Conservation (phyloP, 1,140 invertebrate genomes). For the Temnothorax longispinosus region DNA sequence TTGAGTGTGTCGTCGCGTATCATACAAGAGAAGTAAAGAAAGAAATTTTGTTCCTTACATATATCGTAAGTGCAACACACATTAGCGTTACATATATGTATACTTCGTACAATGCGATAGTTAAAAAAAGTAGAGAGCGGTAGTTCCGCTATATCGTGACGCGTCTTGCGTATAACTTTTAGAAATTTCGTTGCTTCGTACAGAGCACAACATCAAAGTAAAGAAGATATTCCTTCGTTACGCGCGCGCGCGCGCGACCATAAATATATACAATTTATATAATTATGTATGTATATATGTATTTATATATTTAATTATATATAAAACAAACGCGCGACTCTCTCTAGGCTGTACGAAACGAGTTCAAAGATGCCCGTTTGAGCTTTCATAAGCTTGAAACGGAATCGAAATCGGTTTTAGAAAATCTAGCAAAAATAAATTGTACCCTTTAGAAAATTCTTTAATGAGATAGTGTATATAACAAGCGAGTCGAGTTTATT, state of each 20-base stretch:
- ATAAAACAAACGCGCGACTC: slow-evolving; percentile 21
- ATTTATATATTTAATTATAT: slow-evolving; percentile 46
- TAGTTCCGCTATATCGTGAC: slow-evolving; percentile 8
- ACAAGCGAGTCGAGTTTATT: slow-evolving; percentile 39
- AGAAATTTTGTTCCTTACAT: neutral
- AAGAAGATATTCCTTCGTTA: slow-evolving; percentile 25
- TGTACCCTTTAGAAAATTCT: slow-evolving; percentile 2
- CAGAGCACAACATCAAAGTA: slow-evolving; percentile 51
- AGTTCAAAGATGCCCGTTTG: slow-evolving; percentile 4
- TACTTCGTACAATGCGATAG: slow-evolving; percentile 29
- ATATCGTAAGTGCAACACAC: slow-evolving; percentile 5
- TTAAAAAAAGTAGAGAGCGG: slow-evolving; percentile 39
- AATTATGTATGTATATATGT: slow-evolving; percentile 14
- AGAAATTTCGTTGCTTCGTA: slow-evolving; percentile 68
- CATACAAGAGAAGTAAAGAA: slow-evolving; percentile 22
- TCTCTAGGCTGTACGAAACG: slow-evolving; percentile 49
- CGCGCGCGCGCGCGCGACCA: neutral
- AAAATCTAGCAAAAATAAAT: slow-evolving; percentile 37
- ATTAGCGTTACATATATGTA: slow-evolving; percentile 19
- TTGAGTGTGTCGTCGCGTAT: slow-evolving; percentile 15
- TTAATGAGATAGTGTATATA: slow-evolving; percentile 23
- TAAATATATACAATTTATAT: slow-evolving; percentile 50
- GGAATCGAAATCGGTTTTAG: slow-evolving; percentile 32
- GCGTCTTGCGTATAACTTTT: slow-evolving; percentile 14
- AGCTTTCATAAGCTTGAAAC: slow-evolving; percentile 12